Evolutionary conservation across 1,140 invertebrate genomes (phyloP), one percentile per base, ranked within the genome.

Genomic region (Leptinotarsa lineolata): DNA sequence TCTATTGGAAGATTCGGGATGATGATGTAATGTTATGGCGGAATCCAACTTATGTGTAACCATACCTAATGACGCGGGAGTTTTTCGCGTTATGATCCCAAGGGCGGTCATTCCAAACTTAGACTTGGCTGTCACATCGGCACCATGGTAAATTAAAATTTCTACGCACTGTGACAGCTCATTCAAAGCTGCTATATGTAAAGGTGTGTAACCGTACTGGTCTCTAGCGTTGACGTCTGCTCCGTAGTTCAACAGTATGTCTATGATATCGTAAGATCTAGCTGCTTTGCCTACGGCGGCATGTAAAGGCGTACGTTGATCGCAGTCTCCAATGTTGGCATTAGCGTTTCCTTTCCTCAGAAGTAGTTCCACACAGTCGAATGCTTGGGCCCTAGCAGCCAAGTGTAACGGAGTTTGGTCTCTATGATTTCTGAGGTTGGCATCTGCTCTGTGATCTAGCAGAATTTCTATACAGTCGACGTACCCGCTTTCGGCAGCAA

Each of bases 121-220:
- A 6, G 93, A 95, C 79, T 91, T 90, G 0, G 93, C 92, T 8
- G 92, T 95, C 0, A 96, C 90, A 85, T 95, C 92, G 63, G 94
- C 94, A 3, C 94, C 94, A 80, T 93, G 89, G 80, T 91, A 91
- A 21, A 96, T 91, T 30, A 97, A 84, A 58, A 93, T 88, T 81
- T 95, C 91, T 0, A 95, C 94, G 79, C 93, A 94, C 75, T 92
- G 91, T 0, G 92, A 92, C n/a, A 94, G 85, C 44, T 94, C 93
- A 81, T 95, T 94, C 0, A 94, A 83, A 6, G 95, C 94, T 5
- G 94, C 94, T 59, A 97, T 88, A 81, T 97, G 95, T 16, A 97
- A 85, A 0, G 95, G 93, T 0, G 94, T 95, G 82, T 95, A 96
- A 0, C 95, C 95, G 79, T 95, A 95, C 74, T 93, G 92, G 79